phyloP scores from a whole-genome alignment of 2,888 invertebrate genomes.

The Eledone cirrhosa region DNA sequence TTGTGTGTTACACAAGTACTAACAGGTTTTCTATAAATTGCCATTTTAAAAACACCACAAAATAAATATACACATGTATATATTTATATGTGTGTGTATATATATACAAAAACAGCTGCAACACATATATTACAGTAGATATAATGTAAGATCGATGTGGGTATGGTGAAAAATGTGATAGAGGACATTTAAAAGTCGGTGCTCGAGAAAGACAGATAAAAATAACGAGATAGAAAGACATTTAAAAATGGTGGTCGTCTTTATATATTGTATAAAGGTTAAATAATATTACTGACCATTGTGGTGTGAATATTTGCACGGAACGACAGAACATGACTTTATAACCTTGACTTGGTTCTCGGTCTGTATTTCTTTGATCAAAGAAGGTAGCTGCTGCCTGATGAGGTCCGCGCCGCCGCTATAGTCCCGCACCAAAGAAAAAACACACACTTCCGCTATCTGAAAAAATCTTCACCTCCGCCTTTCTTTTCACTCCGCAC shows the following conservation, averaged over 20 bases:
- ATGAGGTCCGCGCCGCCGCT: background rate
- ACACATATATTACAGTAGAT: background rate
- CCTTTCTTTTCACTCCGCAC: no score
- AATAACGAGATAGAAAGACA: background rate
- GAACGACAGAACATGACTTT: constrained; percentile 56
- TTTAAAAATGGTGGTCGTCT: background rate
- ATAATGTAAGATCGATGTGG: no score
- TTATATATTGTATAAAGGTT: background rate
- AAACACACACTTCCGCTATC: background rate
- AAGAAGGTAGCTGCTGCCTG: background rate
- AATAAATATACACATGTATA: no score
- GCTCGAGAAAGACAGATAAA: background rate
- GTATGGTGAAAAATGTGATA: no score
- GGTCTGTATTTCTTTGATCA: no score
- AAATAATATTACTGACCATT: constrained; percentile 47
- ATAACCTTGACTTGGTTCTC: constrained; percentile 38
- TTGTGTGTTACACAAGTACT: no score
- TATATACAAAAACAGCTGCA: background rate
- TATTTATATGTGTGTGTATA: no score
- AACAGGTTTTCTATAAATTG: no score
- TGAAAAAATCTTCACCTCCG: no score
- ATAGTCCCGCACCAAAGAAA: background rate
- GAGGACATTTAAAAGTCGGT: background rate
- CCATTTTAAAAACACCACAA: no score
- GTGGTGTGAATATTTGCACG: constrained; percentile 49